Evolutionary conservation across 2,113 vertebrate species (phyloP).

Genomic region (Myodes glareolus): DNA sequence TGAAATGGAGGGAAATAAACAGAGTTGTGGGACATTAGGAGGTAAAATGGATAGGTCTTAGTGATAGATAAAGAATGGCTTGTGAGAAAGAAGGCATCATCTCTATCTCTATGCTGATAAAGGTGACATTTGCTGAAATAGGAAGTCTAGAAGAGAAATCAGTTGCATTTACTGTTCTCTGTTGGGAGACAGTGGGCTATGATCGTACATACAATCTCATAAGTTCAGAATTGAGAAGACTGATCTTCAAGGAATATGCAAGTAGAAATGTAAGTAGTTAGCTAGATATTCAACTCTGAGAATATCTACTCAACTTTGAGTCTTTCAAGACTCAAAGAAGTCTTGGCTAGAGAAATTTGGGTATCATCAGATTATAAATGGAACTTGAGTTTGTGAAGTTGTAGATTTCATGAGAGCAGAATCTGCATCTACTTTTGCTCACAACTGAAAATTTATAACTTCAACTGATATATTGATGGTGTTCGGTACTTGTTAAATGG

Average conservation of each 20-base stretch:
- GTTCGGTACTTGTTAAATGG: conserved; percentile 19
- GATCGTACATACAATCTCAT: not conserved
- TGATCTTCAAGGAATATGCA: conserved; percentile 8
- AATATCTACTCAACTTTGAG: too few species aligned
- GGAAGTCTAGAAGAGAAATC: not conserved
- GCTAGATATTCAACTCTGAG: not conserved
- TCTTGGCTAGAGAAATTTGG: conserved; percentile 31
- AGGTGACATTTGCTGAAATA: not conserved
- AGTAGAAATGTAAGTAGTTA: conserved; percentile 12
- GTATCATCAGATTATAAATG: not conserved
- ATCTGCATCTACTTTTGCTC: not conserved
- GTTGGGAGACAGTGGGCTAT: not conserved
- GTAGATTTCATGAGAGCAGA: not conserved
- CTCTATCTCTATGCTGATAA: not conserved
- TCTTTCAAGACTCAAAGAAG: conserved; percentile 30
- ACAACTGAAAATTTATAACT: conserved; percentile 5
- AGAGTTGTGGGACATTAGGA: conserved; percentile 9
- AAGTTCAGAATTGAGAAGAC: not conserved
- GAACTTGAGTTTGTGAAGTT: not conserved
- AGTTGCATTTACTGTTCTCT: conserved; percentile 6
- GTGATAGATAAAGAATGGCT: not conserved
- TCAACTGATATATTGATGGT: not conserved
- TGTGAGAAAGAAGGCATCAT: not conserved
- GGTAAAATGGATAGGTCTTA: not conserved
- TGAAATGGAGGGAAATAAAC: not conserved